Evolutionary conservation across 1,140 invertebrate genomes (phyloP).

Genomic region (Platyscapa corneri): DNA sequence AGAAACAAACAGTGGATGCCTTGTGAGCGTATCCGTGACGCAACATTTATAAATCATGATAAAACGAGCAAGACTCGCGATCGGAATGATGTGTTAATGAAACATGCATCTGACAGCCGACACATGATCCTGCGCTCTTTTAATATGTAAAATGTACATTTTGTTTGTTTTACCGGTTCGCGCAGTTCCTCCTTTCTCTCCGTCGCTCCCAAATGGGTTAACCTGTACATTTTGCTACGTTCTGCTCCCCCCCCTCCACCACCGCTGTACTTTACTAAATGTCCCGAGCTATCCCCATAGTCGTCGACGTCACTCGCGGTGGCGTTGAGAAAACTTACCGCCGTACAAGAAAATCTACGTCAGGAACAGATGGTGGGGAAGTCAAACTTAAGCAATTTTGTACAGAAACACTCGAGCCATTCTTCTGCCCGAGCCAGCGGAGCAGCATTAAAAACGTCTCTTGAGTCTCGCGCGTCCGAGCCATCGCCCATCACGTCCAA

Average conservation of each 20-base stretch:
- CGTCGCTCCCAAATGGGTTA: no score
- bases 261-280: no score
- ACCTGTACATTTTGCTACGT: no score
- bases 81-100: background rate
- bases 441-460: background rate
- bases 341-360: conserved; percentile 7
- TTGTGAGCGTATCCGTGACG: no score
- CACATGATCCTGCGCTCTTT: background rate
- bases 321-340: background rate
- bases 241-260: no score
- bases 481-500: background rate
- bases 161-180: background rate
- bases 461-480: background rate
- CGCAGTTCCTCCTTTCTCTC: background rate
- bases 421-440: background rate
- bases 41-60: no score
- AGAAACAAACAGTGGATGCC: no score
- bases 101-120: background rate
- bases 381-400: conserved; percentile 6
- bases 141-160: background rate
- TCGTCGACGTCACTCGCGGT: background rate
- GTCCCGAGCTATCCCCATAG: background rate
- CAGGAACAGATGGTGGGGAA: background rate
- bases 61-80: background rate
- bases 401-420: conserved; percentile 6